Evolutionary conservation across 2,113 vertebrate species (phyloP), one percentile per base, ranked within the genome.

Genomic region (Peromyscus californicus): DNA sequence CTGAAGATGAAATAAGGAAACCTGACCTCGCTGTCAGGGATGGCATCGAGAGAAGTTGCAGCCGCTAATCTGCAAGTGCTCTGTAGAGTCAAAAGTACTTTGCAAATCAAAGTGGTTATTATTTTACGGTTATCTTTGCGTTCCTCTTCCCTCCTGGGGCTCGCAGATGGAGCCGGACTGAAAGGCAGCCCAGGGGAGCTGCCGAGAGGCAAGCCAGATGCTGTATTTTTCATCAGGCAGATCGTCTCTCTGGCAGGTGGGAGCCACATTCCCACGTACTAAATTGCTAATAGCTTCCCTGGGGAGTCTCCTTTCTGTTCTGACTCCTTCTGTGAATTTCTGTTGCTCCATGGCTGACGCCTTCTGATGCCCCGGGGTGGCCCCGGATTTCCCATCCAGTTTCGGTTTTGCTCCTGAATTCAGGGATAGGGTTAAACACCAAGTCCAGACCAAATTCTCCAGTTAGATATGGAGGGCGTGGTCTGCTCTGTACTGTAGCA

Each of bases 271-370:
- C 97, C 97, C 97, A 97, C 95, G n/a, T 96, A 96, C 96, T 96
- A 93, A 97, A 97, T 98, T 98, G 97, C 91, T 97, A 98, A 98
- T 98, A 94, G 97, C 95, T 97, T 97, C 98, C 96, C 91, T n/a
- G 33, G 96, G 93, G 98, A 98, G 92, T 91, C 61, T 98, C 93
- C 96, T 97, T 96, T 94, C 86, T 89, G 94, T 57, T 96, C 93
- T 79, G 69, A 94, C 96, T 96, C 42, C 59, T 94, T 59, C 95
- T 57, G 48, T 74, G 96, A n/a, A 96, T 90, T 97, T 92, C 92
- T 97, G 93, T 94, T 89, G 95, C 94, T 96, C 75, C 22, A 16
- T 69, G 22, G 48, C 94, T 96, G 94, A 93, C 0, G 69, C 54
- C 75, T 96, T 88, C 94, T 94, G 90, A 84, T 94, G 86, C 89